These are phyloP conservation scores for Malurus splendens DNA, from an alignment of 2,797 vertebrate species.

Conservation along the genomic window DNA sequence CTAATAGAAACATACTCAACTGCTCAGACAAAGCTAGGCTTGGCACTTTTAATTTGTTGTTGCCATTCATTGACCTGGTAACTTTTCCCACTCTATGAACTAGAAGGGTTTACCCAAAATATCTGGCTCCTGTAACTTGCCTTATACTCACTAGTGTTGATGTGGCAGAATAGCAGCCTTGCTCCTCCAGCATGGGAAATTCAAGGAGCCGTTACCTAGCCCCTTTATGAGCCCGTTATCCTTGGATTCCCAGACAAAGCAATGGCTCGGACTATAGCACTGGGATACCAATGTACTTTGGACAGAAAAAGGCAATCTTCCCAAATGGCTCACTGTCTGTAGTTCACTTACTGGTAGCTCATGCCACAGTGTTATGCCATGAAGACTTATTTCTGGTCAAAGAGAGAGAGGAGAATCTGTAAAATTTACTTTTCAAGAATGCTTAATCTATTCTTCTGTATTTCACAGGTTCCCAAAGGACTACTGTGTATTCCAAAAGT, in stretches of 20 bases:
- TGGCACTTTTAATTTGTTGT: neutral
- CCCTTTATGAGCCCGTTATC: neutral
- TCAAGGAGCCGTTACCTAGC: neutral
- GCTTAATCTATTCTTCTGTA: neutral
- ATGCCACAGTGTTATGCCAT: neutral
- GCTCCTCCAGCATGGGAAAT: neutral
- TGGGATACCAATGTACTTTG: neutral
- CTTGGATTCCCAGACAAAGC: neutral
- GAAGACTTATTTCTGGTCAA: neutral
- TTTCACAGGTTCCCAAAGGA: neutral
- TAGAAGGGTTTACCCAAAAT: neutral
- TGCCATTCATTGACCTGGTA: neutral
- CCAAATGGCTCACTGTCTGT: neutral
- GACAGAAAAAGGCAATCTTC: neutral
- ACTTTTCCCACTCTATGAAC: neutral
- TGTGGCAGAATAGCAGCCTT: neutral
- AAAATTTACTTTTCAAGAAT: neutral
- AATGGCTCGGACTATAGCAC: neutral
- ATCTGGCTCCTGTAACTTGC: neutral
- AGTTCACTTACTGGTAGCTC: neutral
- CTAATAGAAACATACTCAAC: neutral
- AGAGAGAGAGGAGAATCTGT: neutral
- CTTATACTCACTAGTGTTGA: neutral
- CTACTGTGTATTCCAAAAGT: conserved; percentile 3
- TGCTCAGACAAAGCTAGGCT: neutral